phyloP scores from a whole-genome alignment of 2,113 vertebrate genomes.

The Narcine bancroftii region DNA sequence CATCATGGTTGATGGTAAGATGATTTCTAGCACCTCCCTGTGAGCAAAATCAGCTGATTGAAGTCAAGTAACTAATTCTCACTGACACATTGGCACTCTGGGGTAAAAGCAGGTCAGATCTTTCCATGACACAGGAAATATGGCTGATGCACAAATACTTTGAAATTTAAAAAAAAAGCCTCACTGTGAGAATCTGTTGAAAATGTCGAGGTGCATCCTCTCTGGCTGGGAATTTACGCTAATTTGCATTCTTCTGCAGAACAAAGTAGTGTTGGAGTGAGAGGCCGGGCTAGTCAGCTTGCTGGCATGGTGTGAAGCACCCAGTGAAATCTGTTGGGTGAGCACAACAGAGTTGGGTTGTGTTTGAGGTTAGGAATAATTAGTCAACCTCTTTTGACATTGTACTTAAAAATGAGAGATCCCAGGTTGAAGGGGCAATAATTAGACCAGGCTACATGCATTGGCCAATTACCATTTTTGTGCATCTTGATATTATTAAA shows the following conservation, averaged over 20 bases:
- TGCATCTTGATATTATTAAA: not conserved
- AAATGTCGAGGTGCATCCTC: not conserved
- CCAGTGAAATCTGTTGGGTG: not conserved
- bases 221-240: not conserved
- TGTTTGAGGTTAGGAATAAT: not conserved
- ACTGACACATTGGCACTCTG: no score
- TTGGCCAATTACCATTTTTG: not conserved
- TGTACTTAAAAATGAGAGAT: not conserved
- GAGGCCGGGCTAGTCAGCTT: slow-evolving; percentile 1
- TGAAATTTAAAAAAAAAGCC: not conserved
- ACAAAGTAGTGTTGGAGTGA: not conserved
- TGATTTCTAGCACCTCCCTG: not conserved
- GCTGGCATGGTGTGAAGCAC: not conserved
- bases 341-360: not conserved
- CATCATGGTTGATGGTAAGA: not conserved
- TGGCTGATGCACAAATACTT: not conserved
- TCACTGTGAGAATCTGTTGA: not conserved
- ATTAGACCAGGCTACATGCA: not conserved
- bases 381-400: not conserved
- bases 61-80: not conserved
- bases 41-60: not conserved
- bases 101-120: not conserved
- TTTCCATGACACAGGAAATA: not conserved
- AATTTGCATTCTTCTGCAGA: not conserved
- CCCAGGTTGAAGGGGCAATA: not conserved